phyloP scores from a whole-genome alignment of 2,113 vertebrate species.

The Colinus virginianus region DNA sequence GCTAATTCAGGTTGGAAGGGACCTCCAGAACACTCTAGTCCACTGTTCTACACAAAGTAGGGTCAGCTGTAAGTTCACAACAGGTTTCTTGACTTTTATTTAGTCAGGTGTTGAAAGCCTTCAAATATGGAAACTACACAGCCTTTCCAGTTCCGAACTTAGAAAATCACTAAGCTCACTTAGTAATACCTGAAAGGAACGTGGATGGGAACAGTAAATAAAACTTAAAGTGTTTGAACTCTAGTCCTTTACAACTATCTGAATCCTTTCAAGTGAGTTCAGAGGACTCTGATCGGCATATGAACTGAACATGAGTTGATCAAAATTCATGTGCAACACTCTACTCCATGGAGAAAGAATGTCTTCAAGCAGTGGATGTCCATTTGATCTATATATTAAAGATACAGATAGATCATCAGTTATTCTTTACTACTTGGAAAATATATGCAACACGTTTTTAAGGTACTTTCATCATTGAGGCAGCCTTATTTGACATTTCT shows the following conservation, averaged over 20 bases:
- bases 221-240: not conserved
- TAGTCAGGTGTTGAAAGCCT: not conserved
- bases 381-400: not conserved
- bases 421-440: not conserved
- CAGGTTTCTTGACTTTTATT: not conserved
- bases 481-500: not conserved
- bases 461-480: not conserved
- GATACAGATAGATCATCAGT: not conserved
- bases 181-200: not conserved
- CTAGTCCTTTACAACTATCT: not conserved
- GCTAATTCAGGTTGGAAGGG: not conserved
- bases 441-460: not conserved
- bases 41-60: not conserved
- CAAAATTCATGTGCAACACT: not conserved
- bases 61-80: not conserved
- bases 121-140: not conserved
- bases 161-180: not conserved
- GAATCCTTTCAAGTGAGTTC: not conserved
- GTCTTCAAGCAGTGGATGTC: not conserved
- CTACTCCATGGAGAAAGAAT: not conserved
- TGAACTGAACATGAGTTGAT: not conserved
- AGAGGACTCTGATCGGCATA: not conserved
- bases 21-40: not conserved
- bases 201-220: not conserved
- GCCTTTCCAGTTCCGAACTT: not conserved